phyloP scores from a whole-genome alignment of 2,113 vertebrate genomes.

The Stercorarius parasiticus region DNA sequence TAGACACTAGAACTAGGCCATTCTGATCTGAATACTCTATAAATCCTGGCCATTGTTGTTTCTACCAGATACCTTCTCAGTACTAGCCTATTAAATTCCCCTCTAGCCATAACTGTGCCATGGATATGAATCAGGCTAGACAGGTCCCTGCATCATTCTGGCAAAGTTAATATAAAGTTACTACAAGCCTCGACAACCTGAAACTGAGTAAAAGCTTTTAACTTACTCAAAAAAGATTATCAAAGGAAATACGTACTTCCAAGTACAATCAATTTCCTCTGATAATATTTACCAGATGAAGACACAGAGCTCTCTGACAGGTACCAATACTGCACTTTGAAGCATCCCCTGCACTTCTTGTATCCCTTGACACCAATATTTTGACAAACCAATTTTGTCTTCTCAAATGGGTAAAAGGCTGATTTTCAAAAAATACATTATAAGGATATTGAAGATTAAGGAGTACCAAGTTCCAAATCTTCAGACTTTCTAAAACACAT shows the following conservation, averaged over 20 bases:
- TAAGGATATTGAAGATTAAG: background rate
- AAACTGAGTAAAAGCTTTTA: slow-evolving; percentile 8
- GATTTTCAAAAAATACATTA: background rate
- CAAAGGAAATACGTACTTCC: slow-evolving; percentile 16
- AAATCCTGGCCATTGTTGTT: background rate
- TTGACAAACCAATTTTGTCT: background rate
- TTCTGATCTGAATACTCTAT: background rate
- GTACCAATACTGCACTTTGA: background rate
- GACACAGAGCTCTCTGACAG: background rate
- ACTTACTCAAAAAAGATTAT: slow-evolving; percentile 7
- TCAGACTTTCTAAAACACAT: background rate
- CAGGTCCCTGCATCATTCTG: slow-evolving; percentile 3
- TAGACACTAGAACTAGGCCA: background rate
- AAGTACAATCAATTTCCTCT: slow-evolving; percentile 37
- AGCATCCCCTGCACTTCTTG: background rate
- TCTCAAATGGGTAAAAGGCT: background rate
- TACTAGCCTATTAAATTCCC: background rate
- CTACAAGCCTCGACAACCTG: background rate
- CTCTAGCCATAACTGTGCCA: background rate
- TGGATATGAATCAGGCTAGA: background rate
- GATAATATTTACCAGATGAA: slow-evolving; percentile 52
- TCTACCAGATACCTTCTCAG: background rate
- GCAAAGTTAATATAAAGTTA: slow-evolving; percentile 33
- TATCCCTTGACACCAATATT: background rate
- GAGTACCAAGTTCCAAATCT: background rate